phyloP scores from a whole-genome alignment of 2,797 vertebrate species.

The Nothura maculosa region DNA sequence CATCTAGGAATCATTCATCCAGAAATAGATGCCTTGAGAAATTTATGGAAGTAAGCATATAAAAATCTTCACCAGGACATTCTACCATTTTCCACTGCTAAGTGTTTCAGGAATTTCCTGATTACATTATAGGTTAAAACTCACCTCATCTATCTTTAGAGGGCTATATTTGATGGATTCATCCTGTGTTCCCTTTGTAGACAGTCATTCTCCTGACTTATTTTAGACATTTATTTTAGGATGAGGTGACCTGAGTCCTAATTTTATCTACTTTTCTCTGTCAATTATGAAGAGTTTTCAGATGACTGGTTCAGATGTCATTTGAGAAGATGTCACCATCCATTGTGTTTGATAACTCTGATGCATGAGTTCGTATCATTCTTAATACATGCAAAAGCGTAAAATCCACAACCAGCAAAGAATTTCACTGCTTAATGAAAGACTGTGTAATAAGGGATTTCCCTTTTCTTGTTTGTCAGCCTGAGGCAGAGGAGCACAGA shows the following conservation, averaged over 20 bases:
- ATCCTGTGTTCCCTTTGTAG: neutral
- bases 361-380: neutral
- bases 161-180: neutral
- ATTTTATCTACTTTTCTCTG: neutral
- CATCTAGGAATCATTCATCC: too few relatives aligned
- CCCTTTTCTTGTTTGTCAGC: slow-evolving; percentile 27
- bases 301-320: neutral
- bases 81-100: neutral
- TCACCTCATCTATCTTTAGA: neutral
- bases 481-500: slow-evolving; percentile 16
- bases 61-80: neutral
- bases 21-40: neutral
- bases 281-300: neutral
- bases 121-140: neutral
- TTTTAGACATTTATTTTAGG: slow-evolving; percentile 3
- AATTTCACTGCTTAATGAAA: slow-evolving; percentile 37
- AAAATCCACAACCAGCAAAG: neutral
- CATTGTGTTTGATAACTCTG: neutral
- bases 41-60: neutral
- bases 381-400: neutral
- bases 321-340: neutral
- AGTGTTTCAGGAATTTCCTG: neutral
- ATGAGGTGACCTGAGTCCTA: neutral
- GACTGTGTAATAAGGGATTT: neutral
- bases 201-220: neutral